phyloP scores from a whole-genome alignment of 2,113 vertebrate genomes.

The Pardalotus punctatus region DNA sequence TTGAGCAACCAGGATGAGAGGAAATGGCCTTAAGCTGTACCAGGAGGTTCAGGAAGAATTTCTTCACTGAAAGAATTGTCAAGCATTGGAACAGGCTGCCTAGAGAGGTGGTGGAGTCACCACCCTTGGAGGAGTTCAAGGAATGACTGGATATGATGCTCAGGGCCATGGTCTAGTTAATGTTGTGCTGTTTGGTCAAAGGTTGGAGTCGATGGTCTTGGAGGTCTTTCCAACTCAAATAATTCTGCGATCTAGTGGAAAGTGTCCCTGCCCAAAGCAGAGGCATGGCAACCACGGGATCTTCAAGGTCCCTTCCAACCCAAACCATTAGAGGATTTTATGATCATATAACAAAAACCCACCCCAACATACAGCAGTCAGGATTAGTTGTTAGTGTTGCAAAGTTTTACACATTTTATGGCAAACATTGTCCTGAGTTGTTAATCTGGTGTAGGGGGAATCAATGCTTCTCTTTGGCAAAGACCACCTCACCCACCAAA shows the following conservation, averaged over 20 bases:
- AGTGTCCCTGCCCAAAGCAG: neutral
- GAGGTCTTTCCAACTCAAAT: neutral
- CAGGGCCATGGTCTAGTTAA: neutral
- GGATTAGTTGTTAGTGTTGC: neutral
- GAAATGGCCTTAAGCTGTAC: neutral
- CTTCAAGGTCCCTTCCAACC: neutral
- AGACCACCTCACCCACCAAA: neutral
- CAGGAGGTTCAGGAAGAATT: neutral
- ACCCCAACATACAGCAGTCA: neutral
- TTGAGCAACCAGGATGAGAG: neutral
- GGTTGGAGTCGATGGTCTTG: neutral
- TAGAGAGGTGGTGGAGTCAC: neutral
- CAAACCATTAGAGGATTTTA: neutral
- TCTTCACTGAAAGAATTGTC: neutral
- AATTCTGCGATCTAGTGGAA: neutral
- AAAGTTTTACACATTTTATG: neutral
- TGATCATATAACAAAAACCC: neutral
- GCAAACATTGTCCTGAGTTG: neutral
- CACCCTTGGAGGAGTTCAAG: neutral
- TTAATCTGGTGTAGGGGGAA: neutral
- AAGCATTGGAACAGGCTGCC: neutral
- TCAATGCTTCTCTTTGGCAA: neutral
- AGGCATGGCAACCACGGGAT: neutral
- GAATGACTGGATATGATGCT: neutral
- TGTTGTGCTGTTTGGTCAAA: fast-evolving